These are phyloP conservation scores for Drosophila demipolita DNA, from an alignment of 2,888 invertebrate genomes.

Conservation along the genomic window DNA sequence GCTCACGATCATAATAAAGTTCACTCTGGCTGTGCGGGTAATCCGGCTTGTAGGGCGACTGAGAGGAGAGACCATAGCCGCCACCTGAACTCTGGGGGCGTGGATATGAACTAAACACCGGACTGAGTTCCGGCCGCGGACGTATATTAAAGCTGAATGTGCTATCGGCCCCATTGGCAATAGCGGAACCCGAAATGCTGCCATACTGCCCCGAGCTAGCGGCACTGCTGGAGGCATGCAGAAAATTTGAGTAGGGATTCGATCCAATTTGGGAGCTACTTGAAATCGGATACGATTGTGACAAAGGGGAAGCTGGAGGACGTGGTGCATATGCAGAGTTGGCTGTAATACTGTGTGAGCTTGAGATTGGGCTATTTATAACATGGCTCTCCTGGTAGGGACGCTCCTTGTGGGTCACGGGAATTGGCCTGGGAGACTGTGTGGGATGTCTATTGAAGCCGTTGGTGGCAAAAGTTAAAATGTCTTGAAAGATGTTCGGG, in stretches of 20 bases:
- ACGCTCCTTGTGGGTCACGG: conserved; percentile 43
- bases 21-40: conserved; percentile 58
- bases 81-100: conserved; percentile 52
- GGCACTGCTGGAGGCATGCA: conserved; percentile 80
- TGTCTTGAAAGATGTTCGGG: conserved; percentile 82
- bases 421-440: conserved; percentile 46
- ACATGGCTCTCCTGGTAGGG: conserved; percentile 42
- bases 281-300: conserved; percentile 52
- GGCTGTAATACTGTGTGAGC: conserved; percentile 23
- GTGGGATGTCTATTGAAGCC: conserved; percentile 57
- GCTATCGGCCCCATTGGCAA: conserved; percentile 81
- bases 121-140: conserved; percentile 70
- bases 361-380: conserved; percentile 62
- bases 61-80: conserved; percentile 56
- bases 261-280: conserved; percentile 48
- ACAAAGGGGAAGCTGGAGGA: conserved; percentile 38
- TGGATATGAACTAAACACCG: conserved; percentile 49
- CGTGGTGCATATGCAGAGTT: conserved; percentile 41
- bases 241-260: conserved; percentile 48
- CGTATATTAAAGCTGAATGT: conserved; percentile 83
- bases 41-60: conserved; percentile 58
- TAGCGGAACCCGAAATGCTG: conserved; percentile 78
- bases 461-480: conserved; percentile 76
- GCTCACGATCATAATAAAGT: conserved; percentile 71
- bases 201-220: conserved; percentile 79